phyloP scores from a whole-genome alignment of 2,113 vertebrate genomes.

The Engraulis encrasicolus region DNA sequence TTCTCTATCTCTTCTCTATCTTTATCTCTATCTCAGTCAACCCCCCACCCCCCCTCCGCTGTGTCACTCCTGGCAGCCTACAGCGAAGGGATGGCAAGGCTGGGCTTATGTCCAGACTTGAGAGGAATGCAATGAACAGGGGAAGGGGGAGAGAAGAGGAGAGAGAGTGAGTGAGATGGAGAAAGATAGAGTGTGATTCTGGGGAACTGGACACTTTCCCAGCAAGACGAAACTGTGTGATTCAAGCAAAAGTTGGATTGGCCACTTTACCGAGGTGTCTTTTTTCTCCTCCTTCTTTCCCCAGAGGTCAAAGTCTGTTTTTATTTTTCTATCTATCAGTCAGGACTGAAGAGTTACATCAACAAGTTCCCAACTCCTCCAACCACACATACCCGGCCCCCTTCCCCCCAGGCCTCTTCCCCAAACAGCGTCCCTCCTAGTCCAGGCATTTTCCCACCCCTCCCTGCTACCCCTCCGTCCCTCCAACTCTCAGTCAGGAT shows the following conservation, averaged over 20 bases:
- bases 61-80: constrained; percentile 46
- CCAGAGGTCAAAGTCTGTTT: constrained; percentile 44
- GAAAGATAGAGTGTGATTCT: neutral
- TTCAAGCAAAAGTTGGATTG: neutral
- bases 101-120: constrained; percentile 48
- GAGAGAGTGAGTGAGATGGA: constrained; percentile 3
- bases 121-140: constrained; percentile 23
- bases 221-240: constrained; percentile 18
- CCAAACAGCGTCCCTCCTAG: too few species aligned
- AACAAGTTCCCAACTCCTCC: neutral
- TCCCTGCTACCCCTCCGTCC: too few species aligned
- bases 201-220: constrained; percentile 52
- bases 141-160: constrained; percentile 16
- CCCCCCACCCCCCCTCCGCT: too few species aligned
- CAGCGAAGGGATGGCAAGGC: constrained; percentile 52
- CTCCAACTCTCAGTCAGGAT: constrained; percentile 62
- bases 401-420: too few species aligned
- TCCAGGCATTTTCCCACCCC: constrained; percentile 47
- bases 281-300: constrained; percentile 34
- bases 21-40: constrained; percentile 16
- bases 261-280: constrained; percentile 17
- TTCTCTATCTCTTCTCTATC: neutral
- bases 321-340: constrained; percentile 48
- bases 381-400: too few species aligned
- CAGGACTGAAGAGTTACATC: constrained; percentile 19